Evolutionary conservation across 1,140 invertebrate genomes (phyloP).

Genomic region (Drosophila trapezifrons): DNA sequence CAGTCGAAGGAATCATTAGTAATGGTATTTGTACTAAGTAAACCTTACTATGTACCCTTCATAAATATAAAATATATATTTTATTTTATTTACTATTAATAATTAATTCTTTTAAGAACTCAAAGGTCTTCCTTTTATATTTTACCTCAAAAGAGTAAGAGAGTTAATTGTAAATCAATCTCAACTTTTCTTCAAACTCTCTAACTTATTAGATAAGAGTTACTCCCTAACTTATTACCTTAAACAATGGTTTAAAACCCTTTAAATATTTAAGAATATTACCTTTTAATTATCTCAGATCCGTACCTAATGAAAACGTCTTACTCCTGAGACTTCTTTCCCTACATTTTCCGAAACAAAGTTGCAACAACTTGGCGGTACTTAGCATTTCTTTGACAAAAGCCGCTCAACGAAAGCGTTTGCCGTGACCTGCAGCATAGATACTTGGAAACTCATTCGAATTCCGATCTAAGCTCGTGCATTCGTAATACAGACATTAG

Average conservation of each 20-base stretch:
- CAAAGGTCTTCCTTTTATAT: no score
- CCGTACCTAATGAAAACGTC: no score
- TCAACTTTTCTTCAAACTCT: neutral
- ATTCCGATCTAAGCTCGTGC: conserved; percentile 43
- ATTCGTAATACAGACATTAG: conserved; percentile 51
- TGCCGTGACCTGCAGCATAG: conserved; percentile 1
- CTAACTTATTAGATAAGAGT: neutral
- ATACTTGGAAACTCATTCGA: conserved; percentile 33
- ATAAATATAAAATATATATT: neutral
- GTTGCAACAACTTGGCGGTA: neutral
- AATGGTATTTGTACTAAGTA: neutral
- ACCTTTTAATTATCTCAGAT: neutral
- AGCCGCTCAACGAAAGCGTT: conserved; percentile 11
- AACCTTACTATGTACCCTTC: neutral
- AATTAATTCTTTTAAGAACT: no score
- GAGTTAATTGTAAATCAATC: neutral
- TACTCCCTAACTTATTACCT: neutral
- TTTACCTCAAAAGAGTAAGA: no score
- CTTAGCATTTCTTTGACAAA: conserved; percentile 25
- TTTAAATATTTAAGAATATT: neutral
- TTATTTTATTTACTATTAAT: no score
- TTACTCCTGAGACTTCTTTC: neutral
- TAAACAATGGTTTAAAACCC: neutral
- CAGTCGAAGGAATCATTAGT: conserved; percentile 14
- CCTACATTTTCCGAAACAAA: neutral